Conservation (phyloP, 2,797 vertebrate genomes). For the Sandelia bainsii region DNA sequence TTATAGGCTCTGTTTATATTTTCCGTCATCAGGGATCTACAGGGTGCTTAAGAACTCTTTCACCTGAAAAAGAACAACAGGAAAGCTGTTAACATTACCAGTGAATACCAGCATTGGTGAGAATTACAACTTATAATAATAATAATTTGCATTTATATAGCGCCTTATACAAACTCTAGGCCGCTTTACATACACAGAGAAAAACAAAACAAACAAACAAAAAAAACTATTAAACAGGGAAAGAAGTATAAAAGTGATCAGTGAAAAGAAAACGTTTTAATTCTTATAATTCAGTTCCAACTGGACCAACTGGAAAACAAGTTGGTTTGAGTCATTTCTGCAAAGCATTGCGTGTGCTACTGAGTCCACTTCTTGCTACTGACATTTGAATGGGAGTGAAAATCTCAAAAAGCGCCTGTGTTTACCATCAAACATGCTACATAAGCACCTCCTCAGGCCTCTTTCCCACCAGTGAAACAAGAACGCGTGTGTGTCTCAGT, state of each 20-base stretch:
- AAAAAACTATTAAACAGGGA: too few relatives aligned
- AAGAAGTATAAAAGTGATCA: too few relatives aligned
- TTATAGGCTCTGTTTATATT: accelerated
- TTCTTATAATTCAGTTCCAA: too few relatives aligned
- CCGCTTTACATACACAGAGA: too few relatives aligned
- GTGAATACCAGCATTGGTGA: too few relatives aligned
- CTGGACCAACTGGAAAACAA: not conserved
- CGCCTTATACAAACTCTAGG: too few relatives aligned
- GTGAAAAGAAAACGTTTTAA: too few relatives aligned
- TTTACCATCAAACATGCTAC: constrained; percentile 65
- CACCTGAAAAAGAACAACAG: constrained; percentile 83
- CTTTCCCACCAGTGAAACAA: constrained; percentile 30
- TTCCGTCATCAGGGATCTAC: constrained; percentile 2
- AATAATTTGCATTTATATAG: too few relatives aligned
- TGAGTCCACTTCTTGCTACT: not conserved
- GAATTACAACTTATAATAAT: too few relatives aligned
- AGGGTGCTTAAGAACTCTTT: constrained; percentile 92
- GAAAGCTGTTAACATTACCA: not conserved
- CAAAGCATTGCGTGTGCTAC: not conserved
- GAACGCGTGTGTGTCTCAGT: not conserved
- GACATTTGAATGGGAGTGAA: constrained; percentile 7
- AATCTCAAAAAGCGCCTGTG: constrained; percentile 2
- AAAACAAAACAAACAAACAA: too few relatives aligned
- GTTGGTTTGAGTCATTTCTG: not conserved
- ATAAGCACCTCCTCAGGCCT: constrained; percentile 39